Percentiles rank a stretch among this genome's conserved stretches.
phyloP scores from a whole-genome alignment of 2,113 vertebrate genomes.

The Hippocampus barbouri region DNA sequence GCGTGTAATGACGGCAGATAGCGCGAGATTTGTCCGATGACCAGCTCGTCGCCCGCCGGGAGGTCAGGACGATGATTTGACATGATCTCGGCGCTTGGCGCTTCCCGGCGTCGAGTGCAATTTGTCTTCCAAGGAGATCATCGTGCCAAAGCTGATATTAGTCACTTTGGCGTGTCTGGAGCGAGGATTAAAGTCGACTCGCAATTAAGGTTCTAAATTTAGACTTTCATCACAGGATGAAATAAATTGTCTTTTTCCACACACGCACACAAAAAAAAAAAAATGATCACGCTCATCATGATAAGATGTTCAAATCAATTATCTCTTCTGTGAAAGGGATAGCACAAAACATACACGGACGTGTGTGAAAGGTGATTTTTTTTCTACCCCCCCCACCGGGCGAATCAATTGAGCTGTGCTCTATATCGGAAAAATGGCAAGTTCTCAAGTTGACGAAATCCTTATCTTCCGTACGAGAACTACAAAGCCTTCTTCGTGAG shows the following conservation, averaged over 20 bases:
- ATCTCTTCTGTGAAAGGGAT: neutral
- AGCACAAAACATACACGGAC: neutral
- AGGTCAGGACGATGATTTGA: conserved; percentile 2
- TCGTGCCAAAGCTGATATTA: neutral
- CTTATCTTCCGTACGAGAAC: neutral
- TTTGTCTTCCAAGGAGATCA: neutral
- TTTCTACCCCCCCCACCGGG: neutral
- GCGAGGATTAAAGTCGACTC: neutral
- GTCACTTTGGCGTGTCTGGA: neutral
- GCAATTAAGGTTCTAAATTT: neutral
- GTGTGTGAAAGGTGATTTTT: neutral
- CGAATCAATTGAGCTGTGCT: neutral
- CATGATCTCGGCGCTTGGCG: neutral
- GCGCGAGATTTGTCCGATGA: conserved; percentile 40
- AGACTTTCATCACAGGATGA: neutral
- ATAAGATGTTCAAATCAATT: neutral
- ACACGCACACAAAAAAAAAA: neutral
- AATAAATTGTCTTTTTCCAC: neutral
- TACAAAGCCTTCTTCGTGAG: neutral
- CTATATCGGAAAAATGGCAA: neutral
- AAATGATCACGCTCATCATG: neutral
- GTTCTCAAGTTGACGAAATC: neutral
- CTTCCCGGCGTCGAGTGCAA: neutral
- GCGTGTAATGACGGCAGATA: conserved; percentile 49
- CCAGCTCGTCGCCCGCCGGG: conserved; percentile 24